Percentiles rank a stretch among this genome's conserved stretches.
Evolutionary conservation across 2,113 vertebrate species (phyloP).

Genomic region (Phylloscopus trochiloides): DNA sequence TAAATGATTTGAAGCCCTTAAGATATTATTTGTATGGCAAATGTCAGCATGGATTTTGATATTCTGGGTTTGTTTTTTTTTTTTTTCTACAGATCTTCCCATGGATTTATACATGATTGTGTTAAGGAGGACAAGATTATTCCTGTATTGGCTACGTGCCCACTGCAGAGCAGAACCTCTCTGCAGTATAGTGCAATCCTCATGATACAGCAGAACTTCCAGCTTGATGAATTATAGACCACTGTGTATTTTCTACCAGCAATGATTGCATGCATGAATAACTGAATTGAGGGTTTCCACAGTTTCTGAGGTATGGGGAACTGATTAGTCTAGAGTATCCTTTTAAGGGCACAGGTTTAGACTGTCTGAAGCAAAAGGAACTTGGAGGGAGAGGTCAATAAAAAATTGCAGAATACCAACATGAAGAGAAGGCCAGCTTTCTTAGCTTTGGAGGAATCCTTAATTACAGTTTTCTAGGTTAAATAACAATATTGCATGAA

Average conservation of each 20-base stretch:
- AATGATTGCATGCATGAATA: not conserved
- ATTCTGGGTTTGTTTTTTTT: not conserved
- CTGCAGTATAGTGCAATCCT: not conserved
- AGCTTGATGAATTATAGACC: not conserved
- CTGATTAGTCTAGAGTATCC: not conserved
- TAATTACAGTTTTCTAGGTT: not conserved
- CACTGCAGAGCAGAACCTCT: not conserved
- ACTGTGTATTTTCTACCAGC: not conserved
- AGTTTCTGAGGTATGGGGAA: not conserved
- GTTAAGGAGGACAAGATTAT: not conserved
- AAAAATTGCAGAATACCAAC: not conserved
- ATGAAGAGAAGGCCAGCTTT: not conserved
- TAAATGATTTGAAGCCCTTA: not conserved
- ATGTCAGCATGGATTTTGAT: not conserved
- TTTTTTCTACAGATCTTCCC: slow-evolving; percentile 39
- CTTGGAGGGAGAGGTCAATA: not conserved
- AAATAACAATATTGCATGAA: not conserved
- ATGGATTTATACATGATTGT: not conserved
- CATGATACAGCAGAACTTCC: not conserved
- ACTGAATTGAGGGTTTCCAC: not conserved
- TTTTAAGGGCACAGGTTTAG: not conserved
- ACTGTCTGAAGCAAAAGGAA: not conserved
- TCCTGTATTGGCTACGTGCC: not conserved
- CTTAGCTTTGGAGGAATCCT: not conserved
- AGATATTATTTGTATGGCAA: not conserved